Evolutionary conservation across 1,140 invertebrate species (phyloP).

Genomic region (Euura lappo): DNA sequence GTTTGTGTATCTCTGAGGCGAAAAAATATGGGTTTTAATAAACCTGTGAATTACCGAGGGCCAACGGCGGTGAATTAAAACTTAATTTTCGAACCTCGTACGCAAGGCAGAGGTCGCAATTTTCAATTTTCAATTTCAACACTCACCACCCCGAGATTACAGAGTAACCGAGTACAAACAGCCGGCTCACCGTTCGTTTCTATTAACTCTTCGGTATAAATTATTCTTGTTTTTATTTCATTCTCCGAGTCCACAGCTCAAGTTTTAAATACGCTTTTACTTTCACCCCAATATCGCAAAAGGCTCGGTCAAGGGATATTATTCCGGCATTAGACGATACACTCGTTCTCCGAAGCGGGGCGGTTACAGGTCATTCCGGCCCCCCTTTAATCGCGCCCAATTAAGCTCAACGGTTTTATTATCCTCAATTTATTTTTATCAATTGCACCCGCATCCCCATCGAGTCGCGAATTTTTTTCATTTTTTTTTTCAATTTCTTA

Average conservation of each 20-base stretch:
- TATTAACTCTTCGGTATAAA: not conserved
- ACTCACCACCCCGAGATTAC: not conserved
- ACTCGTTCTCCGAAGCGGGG: no score
- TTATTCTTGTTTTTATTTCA: slow-evolving; percentile 6
- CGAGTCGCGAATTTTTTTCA: no score
- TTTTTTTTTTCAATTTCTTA: no score
- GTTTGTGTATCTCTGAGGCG: not conserved
- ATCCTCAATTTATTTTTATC: no score
- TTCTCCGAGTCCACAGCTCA: not conserved
- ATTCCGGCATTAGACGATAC: no score
- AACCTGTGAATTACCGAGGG: not conserved
- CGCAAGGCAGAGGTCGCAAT: not conserved
- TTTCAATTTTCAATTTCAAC: slow-evolving; percentile 9
- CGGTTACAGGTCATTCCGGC: no score
- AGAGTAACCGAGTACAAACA: not conserved
- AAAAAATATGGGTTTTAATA: slow-evolving; percentile 14
- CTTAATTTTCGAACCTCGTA: slow-evolving; percentile 3
- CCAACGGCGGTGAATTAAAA: slow-evolving; percentile 6
- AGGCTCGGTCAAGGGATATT: not conserved
- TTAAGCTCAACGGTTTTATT: no score
- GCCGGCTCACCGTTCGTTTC: not conserved
- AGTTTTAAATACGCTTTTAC: not conserved
- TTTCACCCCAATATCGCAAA: not conserved
- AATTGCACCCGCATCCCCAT: no score
- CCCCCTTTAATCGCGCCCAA: no score